Evolutionary conservation across 2,797 vertebrate species (phyloP), one percentile per base, ranked within the genome.

Genomic region (Sardinella longiceps): DNA sequence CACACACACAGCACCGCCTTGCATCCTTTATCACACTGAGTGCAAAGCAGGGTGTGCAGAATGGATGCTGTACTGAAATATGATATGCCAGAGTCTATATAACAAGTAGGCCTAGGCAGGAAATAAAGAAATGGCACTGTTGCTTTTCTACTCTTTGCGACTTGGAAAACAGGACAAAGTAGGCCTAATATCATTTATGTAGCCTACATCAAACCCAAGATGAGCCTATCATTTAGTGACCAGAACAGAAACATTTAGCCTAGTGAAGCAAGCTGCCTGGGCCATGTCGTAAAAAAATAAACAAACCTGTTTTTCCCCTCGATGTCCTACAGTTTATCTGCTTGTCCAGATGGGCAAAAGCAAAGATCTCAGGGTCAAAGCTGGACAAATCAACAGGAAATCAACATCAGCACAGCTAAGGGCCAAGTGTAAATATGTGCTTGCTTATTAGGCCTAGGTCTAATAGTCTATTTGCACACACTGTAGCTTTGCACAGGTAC

Each of bases 401-500:
- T 37, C 66, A n/a, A n/a, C n/a, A n/a, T 70, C 33, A 70, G 11
- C 30, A 18, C 2, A 20, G 12, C 66, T 20, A 4, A 5, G 30
- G 12, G 30, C 66, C 7, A 15, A 37, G 30, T 37, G 30, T 33
- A 37, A 74, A 37, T 37, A 5, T 39, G 30, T 18, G 15, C 66
- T 37, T 43, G 43, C 7, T 43, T 4, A 7, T 43, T 43, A 43
- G n/a, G n/a, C n/a, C n/a, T n/a, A n/a, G n/a, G n/a, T n/a, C n/a
- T n/a, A 12, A 66, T 37, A 74, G 30, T 37, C 66, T 74, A 39
- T 74, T 74, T 74, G 66, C 66, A 39, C 30, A 74, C n/a, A n/a
- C n/a, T n/a, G n/a, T 15, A 39, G 30, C 14, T 30, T 74, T 74
- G 14, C 37, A 18, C 66, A 74, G 66, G 66, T 37, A 30, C 37